Conservation (phyloP, 1,140 invertebrate genomes). For the Drosophila nigromelanica region DNA sequence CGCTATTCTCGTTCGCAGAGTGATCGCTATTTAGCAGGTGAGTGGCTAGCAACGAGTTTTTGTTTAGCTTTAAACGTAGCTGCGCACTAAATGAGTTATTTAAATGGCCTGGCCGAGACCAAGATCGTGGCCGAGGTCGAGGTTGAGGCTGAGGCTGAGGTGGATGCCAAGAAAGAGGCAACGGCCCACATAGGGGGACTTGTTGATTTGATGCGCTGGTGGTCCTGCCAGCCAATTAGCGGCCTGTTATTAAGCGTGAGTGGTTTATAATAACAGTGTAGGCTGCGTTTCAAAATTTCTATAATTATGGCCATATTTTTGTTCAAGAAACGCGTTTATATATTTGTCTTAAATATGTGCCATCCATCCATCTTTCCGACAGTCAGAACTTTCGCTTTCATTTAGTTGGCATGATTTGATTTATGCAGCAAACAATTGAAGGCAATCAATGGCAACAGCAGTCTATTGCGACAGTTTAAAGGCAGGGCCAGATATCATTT, state of each 20-base stretch:
- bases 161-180: constrained; percentile 5
- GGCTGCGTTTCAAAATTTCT: constrained; percentile 63
- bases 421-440: constrained; percentile 57
- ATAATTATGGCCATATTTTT: constrained; percentile 52
- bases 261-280: constrained; percentile 76
- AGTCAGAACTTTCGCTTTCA: constrained; percentile 65
- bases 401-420: constrained; percentile 46
- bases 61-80: constrained; percentile 31
- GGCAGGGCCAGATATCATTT: constrained; percentile 42
- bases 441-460: constrained; percentile 51
- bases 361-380: neutral
- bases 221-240: constrained; percentile 80
- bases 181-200: constrained; percentile 20
- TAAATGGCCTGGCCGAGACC: constrained; percentile 57
- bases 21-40: constrained; percentile 85
- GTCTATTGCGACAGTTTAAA: constrained; percentile 6
- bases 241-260: constrained; percentile 78
- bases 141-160: constrained; percentile 1
- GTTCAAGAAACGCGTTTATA: neutral
- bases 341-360: neutral
- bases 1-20: constrained; percentile 85
- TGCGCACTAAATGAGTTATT: constrained; percentile 77
- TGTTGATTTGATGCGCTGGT: constrained; percentile 71
- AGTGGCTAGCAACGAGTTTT: constrained; percentile 77
- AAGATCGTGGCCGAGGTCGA: constrained; percentile 6